Conservation (phyloP, 2,888 invertebrate genomes). For the Stenoptilia bipunctidactyla region DNA sequence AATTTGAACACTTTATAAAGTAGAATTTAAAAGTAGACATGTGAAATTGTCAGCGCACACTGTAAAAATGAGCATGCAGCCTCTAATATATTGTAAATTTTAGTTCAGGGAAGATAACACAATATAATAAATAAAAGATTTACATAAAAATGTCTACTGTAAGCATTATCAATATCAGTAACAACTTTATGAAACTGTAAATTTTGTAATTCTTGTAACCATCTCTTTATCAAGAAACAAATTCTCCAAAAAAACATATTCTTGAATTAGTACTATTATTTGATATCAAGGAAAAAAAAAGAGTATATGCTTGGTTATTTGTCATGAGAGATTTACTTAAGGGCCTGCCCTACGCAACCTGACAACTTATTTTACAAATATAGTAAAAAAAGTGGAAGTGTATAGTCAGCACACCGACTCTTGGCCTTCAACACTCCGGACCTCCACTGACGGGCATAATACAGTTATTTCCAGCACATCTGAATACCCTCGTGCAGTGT, state of each 20-base stretch:
- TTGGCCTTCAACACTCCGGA: constrained; percentile 66
- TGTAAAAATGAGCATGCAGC: constrained; percentile 63
- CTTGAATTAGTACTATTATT: no score
- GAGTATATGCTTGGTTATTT: constrained; percentile 62
- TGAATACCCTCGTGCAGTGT: constrained; percentile 16
- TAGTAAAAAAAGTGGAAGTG: constrained; percentile 24
- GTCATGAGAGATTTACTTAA: constrained; percentile 65
- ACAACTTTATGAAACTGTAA: no score
- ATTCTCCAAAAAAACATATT: no score
- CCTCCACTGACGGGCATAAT: constrained; percentile 64
- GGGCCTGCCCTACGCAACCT: constrained; percentile 67
- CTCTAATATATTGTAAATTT: no score
- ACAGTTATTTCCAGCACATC: constrained; percentile 61
- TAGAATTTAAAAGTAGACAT: constrained; percentile 23
- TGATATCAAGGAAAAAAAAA: no score
- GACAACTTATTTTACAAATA: constrained; percentile 30
- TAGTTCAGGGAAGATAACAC: no score
- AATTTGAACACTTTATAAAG: constrained; percentile 21
- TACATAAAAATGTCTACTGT: no score
- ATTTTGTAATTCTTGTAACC: no score
- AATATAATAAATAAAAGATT: no score
- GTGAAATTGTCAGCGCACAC: constrained; percentile 60
- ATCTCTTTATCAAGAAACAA: no score
- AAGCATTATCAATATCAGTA: no score
- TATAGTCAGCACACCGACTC: constrained; percentile 60